Conservation (phyloP, 2,113 vertebrate genomes). For the Nematolebias whitei region DNA sequence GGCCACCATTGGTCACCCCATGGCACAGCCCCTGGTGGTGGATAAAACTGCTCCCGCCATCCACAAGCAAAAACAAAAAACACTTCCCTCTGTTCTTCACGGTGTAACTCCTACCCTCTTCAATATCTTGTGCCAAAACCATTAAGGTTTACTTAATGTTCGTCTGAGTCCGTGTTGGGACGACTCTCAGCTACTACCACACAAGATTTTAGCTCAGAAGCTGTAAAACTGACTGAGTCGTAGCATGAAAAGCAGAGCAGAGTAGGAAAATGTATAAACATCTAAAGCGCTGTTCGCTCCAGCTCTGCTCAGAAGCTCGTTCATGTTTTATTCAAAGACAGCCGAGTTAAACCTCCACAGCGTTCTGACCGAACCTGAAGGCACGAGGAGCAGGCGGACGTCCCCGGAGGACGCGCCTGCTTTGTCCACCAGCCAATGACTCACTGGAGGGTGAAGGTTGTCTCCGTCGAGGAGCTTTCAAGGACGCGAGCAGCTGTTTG, state of each 20-base stretch:
- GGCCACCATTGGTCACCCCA: too few species aligned
- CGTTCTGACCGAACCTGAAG: constrained; percentile 44
- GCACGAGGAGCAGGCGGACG: constrained; percentile 39
- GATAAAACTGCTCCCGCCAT: too few species aligned
- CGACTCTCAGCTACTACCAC: background rate
- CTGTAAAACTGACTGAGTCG: too few species aligned
- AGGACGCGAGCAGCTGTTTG: constrained; percentile 48
- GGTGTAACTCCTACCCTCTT: too few species aligned
- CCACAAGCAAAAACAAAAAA: too few species aligned
- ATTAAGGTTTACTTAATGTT: too few species aligned
- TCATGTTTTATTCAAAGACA: constrained; percentile 6
- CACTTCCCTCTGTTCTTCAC: too few species aligned
- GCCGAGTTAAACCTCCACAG: constrained; percentile 3
- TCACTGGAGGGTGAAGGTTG: constrained; percentile 33
- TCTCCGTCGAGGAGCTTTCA: constrained; percentile 42
- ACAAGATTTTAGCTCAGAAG: background rate
- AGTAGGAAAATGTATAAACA: too few species aligned
- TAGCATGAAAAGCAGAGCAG: too few species aligned
- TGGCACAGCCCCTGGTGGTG: too few species aligned
- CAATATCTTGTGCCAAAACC: too few species aligned
- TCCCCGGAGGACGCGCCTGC: constrained; percentile 14
- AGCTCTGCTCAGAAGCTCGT: background rate
- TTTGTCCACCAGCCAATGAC: constrained; percentile 44
- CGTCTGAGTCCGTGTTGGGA: background rate
- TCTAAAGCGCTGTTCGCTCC: too few species aligned